Conservation (phyloP, 2,797 vertebrate genomes). For the Zalophus californianus region DNA sequence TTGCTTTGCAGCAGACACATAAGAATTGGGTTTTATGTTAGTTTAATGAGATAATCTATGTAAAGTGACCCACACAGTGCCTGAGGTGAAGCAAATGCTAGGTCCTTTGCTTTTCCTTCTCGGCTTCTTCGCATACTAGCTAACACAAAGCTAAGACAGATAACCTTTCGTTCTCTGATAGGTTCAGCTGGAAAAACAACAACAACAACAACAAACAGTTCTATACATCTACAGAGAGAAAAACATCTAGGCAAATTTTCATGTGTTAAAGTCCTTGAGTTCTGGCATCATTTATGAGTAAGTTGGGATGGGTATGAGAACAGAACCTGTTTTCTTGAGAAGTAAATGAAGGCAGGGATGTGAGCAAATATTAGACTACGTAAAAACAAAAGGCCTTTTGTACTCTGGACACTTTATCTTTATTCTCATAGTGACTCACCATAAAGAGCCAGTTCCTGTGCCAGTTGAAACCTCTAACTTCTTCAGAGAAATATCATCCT, state of each 20-base stretch:
- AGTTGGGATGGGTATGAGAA: neutral
- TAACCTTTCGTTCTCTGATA: neutral
- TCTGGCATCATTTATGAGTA: neutral
- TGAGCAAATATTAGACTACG: neutral
- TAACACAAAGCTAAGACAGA: neutral
- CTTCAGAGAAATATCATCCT: conserved; percentile 26
- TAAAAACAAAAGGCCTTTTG: conserved; percentile 54
- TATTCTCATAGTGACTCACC: conserved; percentile 42
- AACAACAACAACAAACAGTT: neutral
- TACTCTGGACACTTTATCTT: conserved; percentile 25
- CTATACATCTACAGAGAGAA: conserved; percentile 25
- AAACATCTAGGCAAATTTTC: neutral
- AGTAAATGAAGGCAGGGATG: neutral
- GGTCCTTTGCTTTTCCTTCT: neutral
- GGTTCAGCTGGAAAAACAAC: conserved; percentile 13
- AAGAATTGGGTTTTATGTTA: conserved; percentile 8
- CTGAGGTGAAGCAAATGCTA: neutral
- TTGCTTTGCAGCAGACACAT: neutral
- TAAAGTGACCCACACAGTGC: neutral
- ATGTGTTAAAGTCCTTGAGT: neutral
- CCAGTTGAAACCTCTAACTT: neutral
- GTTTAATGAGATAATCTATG: neutral
- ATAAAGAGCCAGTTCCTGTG: conserved; percentile 28
- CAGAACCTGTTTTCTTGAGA: conserved; percentile 19
- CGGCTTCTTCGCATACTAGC: neutral